phyloP scores from a whole-genome alignment of 2,113 vertebrate species.

The Polypterus senegalus region DNA sequence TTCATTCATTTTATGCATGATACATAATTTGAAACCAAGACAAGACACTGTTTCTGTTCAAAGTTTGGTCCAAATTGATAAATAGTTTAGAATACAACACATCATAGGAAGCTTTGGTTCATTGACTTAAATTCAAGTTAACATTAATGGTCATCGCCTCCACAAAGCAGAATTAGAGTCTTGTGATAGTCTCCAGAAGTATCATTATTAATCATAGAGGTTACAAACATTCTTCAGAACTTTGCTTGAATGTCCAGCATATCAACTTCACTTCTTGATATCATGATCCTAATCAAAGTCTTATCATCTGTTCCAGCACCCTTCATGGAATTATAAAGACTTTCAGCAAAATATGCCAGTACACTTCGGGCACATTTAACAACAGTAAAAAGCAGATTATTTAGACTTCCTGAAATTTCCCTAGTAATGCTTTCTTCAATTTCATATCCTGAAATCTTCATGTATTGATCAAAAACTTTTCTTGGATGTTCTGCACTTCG shows the following conservation, averaged over 20 bases:
- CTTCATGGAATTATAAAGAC: constrained; percentile 77
- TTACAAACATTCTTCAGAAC: constrained; percentile 65
- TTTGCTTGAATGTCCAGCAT: constrained; percentile 70
- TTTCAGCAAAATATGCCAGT: constrained; percentile 77
- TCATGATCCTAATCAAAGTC: constrained; percentile 75
- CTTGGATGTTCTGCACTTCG: constrained; percentile 70
- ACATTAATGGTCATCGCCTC: constrained; percentile 68
- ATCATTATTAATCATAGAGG: constrained; percentile 61
- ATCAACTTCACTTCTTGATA: constrained; percentile 83
- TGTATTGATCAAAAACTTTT: constrained; percentile 81
- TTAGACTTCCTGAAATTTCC: constrained; percentile 79
- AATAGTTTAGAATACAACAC: no score
- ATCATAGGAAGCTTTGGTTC: no score
- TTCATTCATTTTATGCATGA: no score
- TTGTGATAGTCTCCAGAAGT: constrained; percentile 84
- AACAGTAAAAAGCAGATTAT: constrained; percentile 75
- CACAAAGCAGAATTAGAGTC: constrained; percentile 74
- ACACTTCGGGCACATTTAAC: constrained; percentile 75
- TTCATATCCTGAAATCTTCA: constrained; percentile 72
- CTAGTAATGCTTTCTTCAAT: constrained; percentile 80
- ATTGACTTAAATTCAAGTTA: not conserved
- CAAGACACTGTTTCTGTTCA: no score
- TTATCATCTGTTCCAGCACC: constrained; percentile 85
- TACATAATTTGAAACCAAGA: no score
- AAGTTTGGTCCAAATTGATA: no score